Percentiles rank a stretch among this genome's conserved stretches.
Conservation (phyloP, 2,888 invertebrate genomes). For the Lithodes maja region DNA sequence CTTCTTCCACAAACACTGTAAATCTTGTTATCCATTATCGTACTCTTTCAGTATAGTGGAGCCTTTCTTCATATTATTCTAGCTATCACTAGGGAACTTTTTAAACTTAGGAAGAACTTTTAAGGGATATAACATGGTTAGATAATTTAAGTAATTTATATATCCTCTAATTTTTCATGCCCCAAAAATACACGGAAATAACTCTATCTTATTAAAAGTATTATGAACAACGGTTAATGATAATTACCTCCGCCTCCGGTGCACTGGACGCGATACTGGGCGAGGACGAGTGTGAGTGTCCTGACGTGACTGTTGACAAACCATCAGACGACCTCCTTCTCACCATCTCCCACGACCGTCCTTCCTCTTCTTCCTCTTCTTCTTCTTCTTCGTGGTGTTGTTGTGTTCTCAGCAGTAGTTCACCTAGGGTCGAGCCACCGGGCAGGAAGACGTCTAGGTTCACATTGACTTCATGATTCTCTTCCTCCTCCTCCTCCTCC, state of each 20-base stretch:
- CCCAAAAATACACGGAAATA: background rate
- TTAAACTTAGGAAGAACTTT: background rate
- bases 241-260: conserved; percentile 48
- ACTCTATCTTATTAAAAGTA: background rate
- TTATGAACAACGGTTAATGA: background rate
- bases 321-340: conserved; percentile 55
- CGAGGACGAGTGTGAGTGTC: conserved; percentile 56
- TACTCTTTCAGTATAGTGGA: no score
- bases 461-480: background rate
- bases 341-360: conserved; percentile 32
- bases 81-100: background rate
- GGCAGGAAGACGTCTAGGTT: conserved; percentile 39
- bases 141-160: no score
- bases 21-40: no score
- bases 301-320: conserved; percentile 54
- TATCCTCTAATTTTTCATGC: no score
- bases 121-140: no score
- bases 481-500: conserved; percentile 22
- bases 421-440: conserved; percentile 40
- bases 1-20: no score
- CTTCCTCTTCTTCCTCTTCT: conserved; percentile 50
- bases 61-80: no score
- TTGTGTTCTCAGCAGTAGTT: conserved; percentile 42
- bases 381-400: conserved; percentile 28
- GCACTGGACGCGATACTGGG: conserved; percentile 62